Conservation (phyloP, 2,888 invertebrate genomes). For the Synergus itoensis region DNA sequence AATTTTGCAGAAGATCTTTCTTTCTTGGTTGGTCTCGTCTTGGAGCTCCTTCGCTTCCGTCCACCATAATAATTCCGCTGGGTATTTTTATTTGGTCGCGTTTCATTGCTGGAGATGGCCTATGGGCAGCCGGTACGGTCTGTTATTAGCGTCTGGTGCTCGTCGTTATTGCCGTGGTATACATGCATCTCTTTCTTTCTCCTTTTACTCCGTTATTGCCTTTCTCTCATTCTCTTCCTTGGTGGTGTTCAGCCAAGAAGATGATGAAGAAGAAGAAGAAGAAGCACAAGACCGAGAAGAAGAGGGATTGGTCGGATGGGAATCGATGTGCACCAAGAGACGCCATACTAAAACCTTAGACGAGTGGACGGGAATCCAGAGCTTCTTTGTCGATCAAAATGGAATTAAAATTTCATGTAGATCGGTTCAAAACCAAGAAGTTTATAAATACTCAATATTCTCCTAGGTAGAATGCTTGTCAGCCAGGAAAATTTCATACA, state of each 20-base stretch:
- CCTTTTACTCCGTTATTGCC: slow-evolving; percentile 45
- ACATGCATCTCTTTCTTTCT: slow-evolving; percentile 65
- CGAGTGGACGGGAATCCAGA: background rate
- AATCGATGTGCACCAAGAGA: slow-evolving; percentile 26
- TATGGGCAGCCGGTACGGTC: slow-evolving; percentile 77
- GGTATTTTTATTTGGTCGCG: slow-evolving; percentile 76
- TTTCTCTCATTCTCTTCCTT: slow-evolving; percentile 58
- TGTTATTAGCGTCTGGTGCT: slow-evolving; percentile 78
- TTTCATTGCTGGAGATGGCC: slow-evolving; percentile 77
- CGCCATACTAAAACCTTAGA: slow-evolving; percentile 16
- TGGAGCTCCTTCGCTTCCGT: slow-evolving; percentile 64
- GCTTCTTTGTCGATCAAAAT: background rate
- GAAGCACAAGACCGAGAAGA: background rate
- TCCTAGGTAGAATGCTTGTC: too few relatives aligned
- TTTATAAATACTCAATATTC: too few relatives aligned
- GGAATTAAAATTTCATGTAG: background rate
- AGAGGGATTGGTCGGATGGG: slow-evolving; percentile 41
- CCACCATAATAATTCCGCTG: slow-evolving; percentile 77
- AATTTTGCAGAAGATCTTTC: background rate
- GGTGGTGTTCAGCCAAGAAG: slow-evolving; percentile 48
- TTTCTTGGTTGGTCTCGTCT: slow-evolving; percentile 18
- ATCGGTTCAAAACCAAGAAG: background rate
- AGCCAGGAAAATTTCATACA: too few relatives aligned
- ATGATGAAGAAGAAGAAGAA: slow-evolving; percentile 3
- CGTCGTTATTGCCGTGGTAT: slow-evolving; percentile 76